phyloP scores from a whole-genome alignment of 2,797 vertebrate species.

The Bradypodion pumilum region DNA sequence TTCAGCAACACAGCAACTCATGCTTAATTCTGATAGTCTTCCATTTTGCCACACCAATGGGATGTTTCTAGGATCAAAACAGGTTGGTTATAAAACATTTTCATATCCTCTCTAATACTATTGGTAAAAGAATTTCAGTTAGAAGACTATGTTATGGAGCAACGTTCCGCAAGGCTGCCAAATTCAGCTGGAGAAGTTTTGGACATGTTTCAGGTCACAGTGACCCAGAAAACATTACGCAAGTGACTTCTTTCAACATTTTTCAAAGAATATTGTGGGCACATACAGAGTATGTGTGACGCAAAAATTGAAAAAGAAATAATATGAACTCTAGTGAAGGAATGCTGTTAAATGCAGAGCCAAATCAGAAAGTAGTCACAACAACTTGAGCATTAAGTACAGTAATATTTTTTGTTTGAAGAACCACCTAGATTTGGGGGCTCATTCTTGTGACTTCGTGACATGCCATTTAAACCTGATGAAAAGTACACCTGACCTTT shows the following conservation, averaged over 20 bases:
- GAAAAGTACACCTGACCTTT: no score
- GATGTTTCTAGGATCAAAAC: background rate
- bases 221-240: fast-evolving
- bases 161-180: background rate
- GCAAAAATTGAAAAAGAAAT: background rate
- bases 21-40: background rate
- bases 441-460: no score
- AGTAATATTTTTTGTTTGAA: background rate
- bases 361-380: background rate
- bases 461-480: no score
- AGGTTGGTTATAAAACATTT: background rate
- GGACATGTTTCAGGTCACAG: background rate
- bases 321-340: background rate
- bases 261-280: fast-evolving
- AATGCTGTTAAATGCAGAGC: slow-evolving; percentile 21
- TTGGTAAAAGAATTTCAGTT: background rate
- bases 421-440: no score
- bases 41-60: background rate
- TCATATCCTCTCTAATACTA: background rate
- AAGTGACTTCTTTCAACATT: background rate
- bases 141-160: background rate
- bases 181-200: slow-evolving; percentile 1
- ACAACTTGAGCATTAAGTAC: background rate
- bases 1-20: background rate
- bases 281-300: background rate